Evolutionary conservation across 1,140 invertebrate genomes (phyloP).

Genomic region (Drosophila quadrilineata): DNA sequence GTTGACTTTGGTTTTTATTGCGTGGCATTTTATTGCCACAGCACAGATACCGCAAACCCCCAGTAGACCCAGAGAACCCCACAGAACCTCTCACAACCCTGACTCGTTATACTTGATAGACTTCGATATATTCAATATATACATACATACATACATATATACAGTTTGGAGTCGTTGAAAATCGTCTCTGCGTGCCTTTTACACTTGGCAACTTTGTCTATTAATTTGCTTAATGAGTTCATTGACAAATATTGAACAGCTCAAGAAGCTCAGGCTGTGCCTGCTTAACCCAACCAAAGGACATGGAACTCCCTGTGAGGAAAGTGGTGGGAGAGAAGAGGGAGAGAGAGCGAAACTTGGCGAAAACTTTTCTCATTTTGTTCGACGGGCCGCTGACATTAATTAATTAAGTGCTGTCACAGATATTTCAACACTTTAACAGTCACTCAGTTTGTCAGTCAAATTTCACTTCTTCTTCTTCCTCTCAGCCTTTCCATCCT

Average conservation of each 20-base stretch:
- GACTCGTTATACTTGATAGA: too few species aligned
- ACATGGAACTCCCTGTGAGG: not conserved
- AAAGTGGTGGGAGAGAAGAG: not conserved
- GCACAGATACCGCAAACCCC: conserved; percentile 5
- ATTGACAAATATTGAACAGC: conserved; percentile 75
- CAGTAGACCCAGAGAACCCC: conserved; percentile 17
- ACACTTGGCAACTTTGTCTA: conserved; percentile 76
- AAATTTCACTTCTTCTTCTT: conserved; percentile 57
- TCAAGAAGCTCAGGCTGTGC: conserved; percentile 7
- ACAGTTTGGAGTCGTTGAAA: too few species aligned
- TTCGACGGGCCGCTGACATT: conserved; percentile 62
- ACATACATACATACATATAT: too few species aligned
- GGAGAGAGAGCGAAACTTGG: not conserved
- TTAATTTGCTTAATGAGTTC: conserved; percentile 80
- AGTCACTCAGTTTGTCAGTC: conserved; percentile 45
- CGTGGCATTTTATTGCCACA: conserved; percentile 70
- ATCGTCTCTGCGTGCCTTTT: too few species aligned
- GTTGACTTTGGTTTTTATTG: conserved; percentile 81
- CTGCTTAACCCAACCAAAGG: conserved; percentile 14
- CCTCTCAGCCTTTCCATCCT: not conserved
- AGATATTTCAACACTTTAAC: conserved; percentile 76
- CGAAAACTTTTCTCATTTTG: conserved; percentile 74
- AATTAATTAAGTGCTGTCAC: conserved; percentile 76
- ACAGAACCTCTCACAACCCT: not conserved
- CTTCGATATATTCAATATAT: too few species aligned